Conservation (phyloP, 1,140 invertebrate species). For the Leucophenga varia region DNA sequence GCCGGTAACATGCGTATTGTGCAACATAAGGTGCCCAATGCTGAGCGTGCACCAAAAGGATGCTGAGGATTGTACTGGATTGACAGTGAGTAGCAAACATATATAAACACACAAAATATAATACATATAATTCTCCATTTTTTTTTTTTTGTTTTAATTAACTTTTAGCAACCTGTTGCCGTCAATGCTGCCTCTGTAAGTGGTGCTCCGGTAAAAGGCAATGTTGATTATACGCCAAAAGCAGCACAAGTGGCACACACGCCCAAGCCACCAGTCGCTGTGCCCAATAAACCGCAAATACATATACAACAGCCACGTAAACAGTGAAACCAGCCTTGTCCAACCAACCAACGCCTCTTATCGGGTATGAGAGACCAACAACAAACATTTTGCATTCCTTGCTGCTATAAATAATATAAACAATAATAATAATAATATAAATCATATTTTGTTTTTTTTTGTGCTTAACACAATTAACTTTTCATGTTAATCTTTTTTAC, state of each 20-base stretch:
- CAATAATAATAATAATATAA: background rate
- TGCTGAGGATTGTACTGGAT: constrained; percentile 55
- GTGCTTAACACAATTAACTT: no score
- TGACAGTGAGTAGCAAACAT: constrained; percentile 50
- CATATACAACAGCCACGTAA: constrained; percentile 81
- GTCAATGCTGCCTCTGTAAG: constrained; percentile 75
- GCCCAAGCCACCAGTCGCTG: constrained; percentile 70
- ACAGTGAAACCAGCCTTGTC: no score
- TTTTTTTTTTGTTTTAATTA: constrained; percentile 42
- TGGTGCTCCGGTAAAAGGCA: constrained; percentile 76
- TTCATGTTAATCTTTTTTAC: no score
- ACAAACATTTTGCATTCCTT: no score
- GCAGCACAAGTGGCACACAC: constrained; percentile 77
- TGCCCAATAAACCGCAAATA: constrained; percentile 60
- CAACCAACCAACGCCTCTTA: no score
- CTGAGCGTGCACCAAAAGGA: constrained; percentile 65
- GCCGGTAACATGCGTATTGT: constrained; percentile 90
- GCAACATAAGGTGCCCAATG: constrained; percentile 75
- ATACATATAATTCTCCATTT: background rate
- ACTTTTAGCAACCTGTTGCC: constrained; percentile 56
- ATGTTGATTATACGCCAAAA: constrained; percentile 84
- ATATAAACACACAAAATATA: no score
- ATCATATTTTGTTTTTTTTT: no score
- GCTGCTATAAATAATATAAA: background rate
- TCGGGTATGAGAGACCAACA: no score